phyloP scores from a whole-genome alignment of 1,140 invertebrate genomes.

The Drosophila sturtevanti region DNA sequence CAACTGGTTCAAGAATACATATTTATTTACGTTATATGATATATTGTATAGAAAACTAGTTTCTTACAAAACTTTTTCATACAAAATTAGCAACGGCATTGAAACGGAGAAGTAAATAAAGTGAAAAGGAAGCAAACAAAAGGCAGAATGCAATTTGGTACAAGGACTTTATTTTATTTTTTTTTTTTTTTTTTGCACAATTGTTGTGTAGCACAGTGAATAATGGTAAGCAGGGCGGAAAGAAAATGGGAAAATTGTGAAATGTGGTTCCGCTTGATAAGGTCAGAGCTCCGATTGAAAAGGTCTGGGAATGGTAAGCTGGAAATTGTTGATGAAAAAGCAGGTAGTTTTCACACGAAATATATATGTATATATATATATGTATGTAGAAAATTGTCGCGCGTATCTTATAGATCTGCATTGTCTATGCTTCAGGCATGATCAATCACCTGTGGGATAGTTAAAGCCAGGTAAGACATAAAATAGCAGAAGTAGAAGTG shows the following conservation, averaged over 20 bases:
- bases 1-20: constrained; percentile 32
- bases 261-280: constrained; percentile 11
- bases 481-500: neutral
- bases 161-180: constrained; percentile 1
- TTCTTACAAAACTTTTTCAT: constrained; percentile 34
- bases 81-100: neutral
- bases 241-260: neutral
- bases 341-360: constrained; percentile 77
- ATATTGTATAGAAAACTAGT: constrained; percentile 31
- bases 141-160: neutral
- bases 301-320: constrained; percentile 11
- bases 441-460: constrained; percentile 70
- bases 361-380: constrained; percentile 5
- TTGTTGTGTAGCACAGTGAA: neutral
- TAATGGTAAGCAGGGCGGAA: constrained; percentile 5
- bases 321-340: constrained; percentile 56
- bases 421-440: constrained; percentile 55
- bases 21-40: neutral
- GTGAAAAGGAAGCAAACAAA: neutral
- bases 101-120: neutral
- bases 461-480: constrained; percentile 40
- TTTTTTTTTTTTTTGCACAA: constrained; percentile 1
- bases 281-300: constrained; percentile 50
- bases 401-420: constrained; percentile 52
- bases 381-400: constrained; percentile 43